Percentiles rank a stretch among this genome's conserved stretches.
Evolutionary conservation across 1,140 invertebrate species (phyloP).

Genomic region (Chymomyza costata): DNA sequence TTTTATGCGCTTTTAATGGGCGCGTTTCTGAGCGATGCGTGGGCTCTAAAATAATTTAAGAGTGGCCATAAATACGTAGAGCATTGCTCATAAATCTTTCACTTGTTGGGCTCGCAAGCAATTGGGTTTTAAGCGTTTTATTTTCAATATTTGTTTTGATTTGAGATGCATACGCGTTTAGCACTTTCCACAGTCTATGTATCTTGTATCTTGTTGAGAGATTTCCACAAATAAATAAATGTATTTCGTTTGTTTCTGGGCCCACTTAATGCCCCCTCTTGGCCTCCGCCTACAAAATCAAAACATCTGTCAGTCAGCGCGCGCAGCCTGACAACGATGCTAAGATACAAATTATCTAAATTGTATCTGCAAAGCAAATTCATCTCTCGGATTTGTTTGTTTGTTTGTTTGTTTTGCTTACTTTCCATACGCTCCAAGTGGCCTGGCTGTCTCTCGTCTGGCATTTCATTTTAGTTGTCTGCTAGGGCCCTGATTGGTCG

Average conservation of each 20-base stretch:
- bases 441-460: constrained; percentile 14
- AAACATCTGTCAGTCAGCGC: constrained; percentile 70
- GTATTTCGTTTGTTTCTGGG: constrained; percentile 6
- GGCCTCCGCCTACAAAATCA: constrained; percentile 39
- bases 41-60: constrained; percentile 56
- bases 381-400: constrained; percentile 64
- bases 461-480: constrained; percentile 1
- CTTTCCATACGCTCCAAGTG: constrained; percentile 8
- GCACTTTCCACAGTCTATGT: neutral
- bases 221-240: constrained; percentile 20
- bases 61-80: constrained; percentile 55
- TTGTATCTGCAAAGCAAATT: constrained; percentile 66
- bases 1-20: constrained; percentile 66
- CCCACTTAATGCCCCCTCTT: neutral
- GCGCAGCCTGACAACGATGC: constrained; percentile 59
- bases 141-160: constrained; percentile 57
- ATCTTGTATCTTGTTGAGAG: constrained; percentile 19
- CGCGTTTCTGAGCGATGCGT: constrained; percentile 14
- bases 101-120: constrained; percentile 44
- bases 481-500: constrained; percentile 15
- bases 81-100: constrained; percentile 68
- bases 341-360: constrained; percentile 75
- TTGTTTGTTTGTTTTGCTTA: constrained; percentile 39
- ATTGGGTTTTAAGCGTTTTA: constrained; percentile 56
- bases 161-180: constrained; percentile 15